Evolutionary conservation across 2,888 invertebrate genomes (phyloP).

Genomic region (Physocephala rufipes): DNA sequence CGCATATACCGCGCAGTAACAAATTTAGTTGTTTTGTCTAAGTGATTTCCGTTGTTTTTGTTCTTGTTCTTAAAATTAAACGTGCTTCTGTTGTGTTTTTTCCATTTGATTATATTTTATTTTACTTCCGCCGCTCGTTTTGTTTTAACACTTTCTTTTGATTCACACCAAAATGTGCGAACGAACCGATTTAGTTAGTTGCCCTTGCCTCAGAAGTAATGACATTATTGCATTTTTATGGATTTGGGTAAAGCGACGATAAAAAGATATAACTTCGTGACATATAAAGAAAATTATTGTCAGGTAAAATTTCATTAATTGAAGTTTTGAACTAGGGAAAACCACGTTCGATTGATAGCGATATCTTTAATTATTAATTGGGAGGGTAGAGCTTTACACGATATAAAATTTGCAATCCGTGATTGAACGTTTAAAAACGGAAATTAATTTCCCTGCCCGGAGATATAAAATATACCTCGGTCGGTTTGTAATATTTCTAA

Average conservation of each 20-base stretch:
- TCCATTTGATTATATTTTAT: not conserved
- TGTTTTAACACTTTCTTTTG: constrained; percentile 5
- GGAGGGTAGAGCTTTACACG: not conserved
- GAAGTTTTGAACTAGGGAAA: not conserved
- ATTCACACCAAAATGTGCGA: not conserved
- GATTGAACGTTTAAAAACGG: too few species aligned
- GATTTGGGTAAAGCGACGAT: not conserved
- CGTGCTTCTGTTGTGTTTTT: not conserved
- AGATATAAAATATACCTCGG: too few species aligned
- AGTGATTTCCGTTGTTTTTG: not conserved
- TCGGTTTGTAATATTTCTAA: too few species aligned
- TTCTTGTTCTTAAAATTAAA: not conserved
- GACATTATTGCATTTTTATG: not conserved
- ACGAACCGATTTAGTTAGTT: not conserved
- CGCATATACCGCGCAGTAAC: not conserved
- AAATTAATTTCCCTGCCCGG: too few species aligned
- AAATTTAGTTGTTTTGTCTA: not conserved
- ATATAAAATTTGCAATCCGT: not conserved
- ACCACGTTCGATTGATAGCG: not conserved
- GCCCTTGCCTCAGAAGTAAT: not conserved
- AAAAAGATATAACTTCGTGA: not conserved
- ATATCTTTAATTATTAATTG: not conserved
- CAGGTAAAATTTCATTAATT: not conserved
- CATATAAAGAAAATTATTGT: not conserved
- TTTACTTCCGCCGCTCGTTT: not conserved